These are phyloP conservation scores for Bicyclus anynana DNA, from an alignment of 1,140 invertebrate species.

Conservation along the genomic window DNA sequence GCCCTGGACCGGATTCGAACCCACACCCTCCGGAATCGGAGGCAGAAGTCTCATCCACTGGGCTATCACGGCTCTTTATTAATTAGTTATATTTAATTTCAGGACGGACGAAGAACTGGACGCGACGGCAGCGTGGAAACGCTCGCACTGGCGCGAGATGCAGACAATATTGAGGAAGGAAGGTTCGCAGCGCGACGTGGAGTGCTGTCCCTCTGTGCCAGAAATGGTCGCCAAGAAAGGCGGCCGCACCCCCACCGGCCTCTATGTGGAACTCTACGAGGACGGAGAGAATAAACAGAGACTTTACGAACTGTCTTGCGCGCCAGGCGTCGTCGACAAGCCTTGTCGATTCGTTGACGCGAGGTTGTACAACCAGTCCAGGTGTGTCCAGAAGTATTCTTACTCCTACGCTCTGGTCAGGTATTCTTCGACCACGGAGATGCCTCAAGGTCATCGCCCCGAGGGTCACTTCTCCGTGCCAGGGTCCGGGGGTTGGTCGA, in stretches of 20 bases:
- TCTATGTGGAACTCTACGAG: constrained; percentile 87
- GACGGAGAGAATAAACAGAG: constrained; percentile 80
- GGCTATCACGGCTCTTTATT: no score
- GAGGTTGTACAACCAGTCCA: constrained; percentile 82
- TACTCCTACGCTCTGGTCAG: constrained; percentile 90
- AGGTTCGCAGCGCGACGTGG: constrained; percentile 77
- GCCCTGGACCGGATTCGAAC: no score
- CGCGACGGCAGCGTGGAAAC: constrained; percentile 59
- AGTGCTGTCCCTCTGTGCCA: constrained; percentile 88
- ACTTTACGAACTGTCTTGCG: constrained; percentile 90
- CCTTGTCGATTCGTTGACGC: constrained; percentile 88
- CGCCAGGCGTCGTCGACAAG: constrained; percentile 81
- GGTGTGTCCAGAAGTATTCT: constrained; percentile 90
- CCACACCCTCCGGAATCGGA: no score
- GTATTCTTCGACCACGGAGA: constrained; percentile 71
- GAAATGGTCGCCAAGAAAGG: constrained; percentile 88
- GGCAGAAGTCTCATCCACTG: no score
- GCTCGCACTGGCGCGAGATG: constrained; percentile 78
- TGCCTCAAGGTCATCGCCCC: constrained; percentile 63
- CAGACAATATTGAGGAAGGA: constrained; percentile 80
- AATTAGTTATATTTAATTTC: constrained; percentile 10
- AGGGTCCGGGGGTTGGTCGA: constrained; percentile 80
- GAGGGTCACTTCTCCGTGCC: constrained; percentile 76
- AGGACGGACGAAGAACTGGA: constrained; percentile 65
- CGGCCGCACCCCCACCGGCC: constrained; percentile 84